Conservation (phyloP, 2,888 invertebrate genomes). For the Diaphora mendica region DNA sequence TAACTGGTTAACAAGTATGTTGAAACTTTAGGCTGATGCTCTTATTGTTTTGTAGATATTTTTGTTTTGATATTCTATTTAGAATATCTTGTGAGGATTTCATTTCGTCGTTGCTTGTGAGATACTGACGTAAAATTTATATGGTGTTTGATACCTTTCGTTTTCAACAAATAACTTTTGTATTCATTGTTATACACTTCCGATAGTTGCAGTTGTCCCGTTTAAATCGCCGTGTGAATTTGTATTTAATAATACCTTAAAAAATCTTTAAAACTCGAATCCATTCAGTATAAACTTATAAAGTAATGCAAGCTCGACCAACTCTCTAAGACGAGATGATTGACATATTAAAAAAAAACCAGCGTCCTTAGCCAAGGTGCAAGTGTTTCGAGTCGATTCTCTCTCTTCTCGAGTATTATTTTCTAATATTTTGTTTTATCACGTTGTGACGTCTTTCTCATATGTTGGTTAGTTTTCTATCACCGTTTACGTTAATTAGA, state of each 20-base stretch:
- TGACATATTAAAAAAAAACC: neutral
- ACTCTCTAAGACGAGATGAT: neutral
- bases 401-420: too few relatives aligned
- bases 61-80: conserved; percentile 24
- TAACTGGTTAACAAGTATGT: conserved; percentile 35
- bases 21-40: conserved; percentile 29
- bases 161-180: neutral
- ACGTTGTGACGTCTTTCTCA: too few relatives aligned
- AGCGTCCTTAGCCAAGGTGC: too few relatives aligned
- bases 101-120: neutral
- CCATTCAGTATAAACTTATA: too few relatives aligned
- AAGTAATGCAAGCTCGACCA: too few relatives aligned
- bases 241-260: too few relatives aligned
- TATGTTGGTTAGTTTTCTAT: too few relatives aligned
- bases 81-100: neutral
- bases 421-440: too few relatives aligned
- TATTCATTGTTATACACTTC: neutral
- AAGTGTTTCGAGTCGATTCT: too few relatives aligned
- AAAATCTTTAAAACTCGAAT: too few relatives aligned
- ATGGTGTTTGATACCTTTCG: neutral
- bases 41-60: conserved; percentile 34
- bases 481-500: too few relatives aligned
- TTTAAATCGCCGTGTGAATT: too few relatives aligned
- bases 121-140: neutral
- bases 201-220: neutral